These are phyloP conservation scores for Drosophila ananassae DNA, from an alignment of 1,140 invertebrate species.

Conservation along the genomic window DNA sequence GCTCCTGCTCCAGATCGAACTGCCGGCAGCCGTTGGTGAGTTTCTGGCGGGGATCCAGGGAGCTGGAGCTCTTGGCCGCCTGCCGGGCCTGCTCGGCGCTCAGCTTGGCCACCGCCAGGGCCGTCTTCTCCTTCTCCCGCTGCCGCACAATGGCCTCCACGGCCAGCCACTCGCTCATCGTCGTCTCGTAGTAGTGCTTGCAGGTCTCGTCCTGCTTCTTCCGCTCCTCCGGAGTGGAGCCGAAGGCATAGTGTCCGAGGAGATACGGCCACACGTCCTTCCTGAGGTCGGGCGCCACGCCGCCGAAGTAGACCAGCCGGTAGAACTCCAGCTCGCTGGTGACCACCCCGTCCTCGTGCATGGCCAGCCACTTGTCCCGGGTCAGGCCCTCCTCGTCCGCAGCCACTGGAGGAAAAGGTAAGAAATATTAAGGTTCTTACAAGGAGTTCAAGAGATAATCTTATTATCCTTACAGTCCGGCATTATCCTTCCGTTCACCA, in stretches of 20 bases:
- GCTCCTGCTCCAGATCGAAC: slow-evolving; percentile 80
- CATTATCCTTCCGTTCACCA: slow-evolving; percentile 90
- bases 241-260: slow-evolving; percentile 93
- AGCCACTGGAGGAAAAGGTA: slow-evolving; percentile 81
- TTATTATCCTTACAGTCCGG: slow-evolving; percentile 85
- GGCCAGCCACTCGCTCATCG: slow-evolving; percentile 97
- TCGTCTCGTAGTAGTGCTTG: slow-evolving; percentile 92
- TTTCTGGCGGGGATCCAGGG: slow-evolving; percentile 19
- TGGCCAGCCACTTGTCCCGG: slow-evolving; percentile 87
- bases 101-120: slow-evolving; percentile 87
- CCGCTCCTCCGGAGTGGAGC: slow-evolving; percentile 89
- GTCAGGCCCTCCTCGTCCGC: slow-evolving; percentile 88
- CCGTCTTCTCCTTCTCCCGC: slow-evolving; percentile 90
- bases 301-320: slow-evolving; percentile 93
- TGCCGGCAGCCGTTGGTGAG: slow-evolving; percentile 61
- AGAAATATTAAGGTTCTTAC: background rate
- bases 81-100: slow-evolving; percentile 84
- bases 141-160: slow-evolving; percentile 96
- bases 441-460: too few relatives aligned
- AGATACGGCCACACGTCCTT: slow-evolving; percentile 96
- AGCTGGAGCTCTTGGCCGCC: slow-evolving; percentile 25
- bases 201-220: slow-evolving; percentile 88
- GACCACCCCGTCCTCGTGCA: slow-evolving; percentile 87
- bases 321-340: slow-evolving; percentile 89
- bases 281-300: slow-evolving; percentile 91